phyloP scores from a whole-genome alignment of 2,888 invertebrate genomes.

The Pseudeuparius sepicola region DNA sequence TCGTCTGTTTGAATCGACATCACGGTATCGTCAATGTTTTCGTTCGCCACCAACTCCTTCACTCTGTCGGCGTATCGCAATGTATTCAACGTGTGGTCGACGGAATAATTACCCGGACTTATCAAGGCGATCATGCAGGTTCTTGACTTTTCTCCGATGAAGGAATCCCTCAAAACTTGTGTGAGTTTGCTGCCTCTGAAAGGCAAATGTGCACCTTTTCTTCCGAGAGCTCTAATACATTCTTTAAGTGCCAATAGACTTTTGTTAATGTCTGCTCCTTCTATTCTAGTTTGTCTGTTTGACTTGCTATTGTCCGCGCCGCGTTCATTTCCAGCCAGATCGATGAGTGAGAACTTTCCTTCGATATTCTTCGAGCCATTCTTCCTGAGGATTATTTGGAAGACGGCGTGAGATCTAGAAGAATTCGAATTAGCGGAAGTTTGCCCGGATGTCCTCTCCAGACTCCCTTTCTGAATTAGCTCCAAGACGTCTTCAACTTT shows the following conservation, averaged over 20 bases:
- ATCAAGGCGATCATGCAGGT: constrained; percentile 99
- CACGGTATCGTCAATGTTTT: constrained; percentile 18
- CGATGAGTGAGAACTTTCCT: constrained; percentile 98
- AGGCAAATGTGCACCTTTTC: constrained; percentile 92
- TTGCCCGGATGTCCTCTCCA: constrained; percentile 86
- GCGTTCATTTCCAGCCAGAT: constrained; percentile 90
- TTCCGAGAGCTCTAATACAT: constrained; percentile 91
- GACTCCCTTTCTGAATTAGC: constrained; percentile 83
- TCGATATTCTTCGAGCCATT: constrained; percentile 69
- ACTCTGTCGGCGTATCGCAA: constrained; percentile 93
- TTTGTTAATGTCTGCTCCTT: constrained; percentile 96
- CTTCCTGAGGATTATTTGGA: constrained; percentile 81
- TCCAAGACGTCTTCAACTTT: constrained; percentile 84
- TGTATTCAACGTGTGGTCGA: constrained; percentile 97
- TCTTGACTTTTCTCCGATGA: constrained; percentile 95
- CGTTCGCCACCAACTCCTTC: constrained; percentile 69
- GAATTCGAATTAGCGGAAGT: constrained; percentile 98
- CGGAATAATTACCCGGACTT: constrained; percentile 90
- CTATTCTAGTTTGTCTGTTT: constrained; percentile 83
- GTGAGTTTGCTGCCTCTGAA: constrained; percentile 97
- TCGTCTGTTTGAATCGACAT: constrained; percentile 16
- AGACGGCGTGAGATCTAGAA: constrained; percentile 97
- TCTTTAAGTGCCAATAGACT: constrained; percentile 93
- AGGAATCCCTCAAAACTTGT: constrained; percentile 90
- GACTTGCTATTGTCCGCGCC: constrained; percentile 98